Conservation (phyloP, 2,113 vertebrate species). For the Hyla sarda region DNA sequence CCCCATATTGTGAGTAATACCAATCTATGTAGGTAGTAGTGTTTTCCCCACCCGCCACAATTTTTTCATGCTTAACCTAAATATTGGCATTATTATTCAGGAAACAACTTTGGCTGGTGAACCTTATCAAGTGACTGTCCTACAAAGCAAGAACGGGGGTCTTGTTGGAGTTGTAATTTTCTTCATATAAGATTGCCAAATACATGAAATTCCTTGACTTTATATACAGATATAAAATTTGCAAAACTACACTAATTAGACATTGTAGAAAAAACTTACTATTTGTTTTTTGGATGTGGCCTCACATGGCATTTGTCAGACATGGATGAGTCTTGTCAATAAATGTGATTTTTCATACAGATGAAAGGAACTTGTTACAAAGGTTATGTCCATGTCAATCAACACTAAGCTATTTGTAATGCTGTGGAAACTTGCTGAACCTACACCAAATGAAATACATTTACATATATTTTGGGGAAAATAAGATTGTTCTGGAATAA, state of each 20-base stretch:
- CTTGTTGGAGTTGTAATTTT: background rate
- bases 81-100: background rate
- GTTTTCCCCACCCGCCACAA: too few relatives aligned
- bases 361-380: too few relatives aligned
- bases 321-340: background rate
- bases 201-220: background rate
- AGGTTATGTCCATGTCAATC: constrained; percentile 23
- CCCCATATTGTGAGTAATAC: too few relatives aligned
- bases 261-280: background rate
- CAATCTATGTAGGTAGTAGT: too few relatives aligned
- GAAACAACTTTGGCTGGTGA: background rate
- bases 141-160: background rate
- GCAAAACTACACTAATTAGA: background rate
- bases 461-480: constrained; percentile 19
- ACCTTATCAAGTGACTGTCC: background rate
- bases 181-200: background rate
- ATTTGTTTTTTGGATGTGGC: constrained; percentile 7
- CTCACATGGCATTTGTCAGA: constrained; percentile 5
- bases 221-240: background rate
- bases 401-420: constrained; percentile 19
- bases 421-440: constrained; percentile 37
- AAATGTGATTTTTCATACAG: background rate
- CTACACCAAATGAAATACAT: constrained; percentile 36
- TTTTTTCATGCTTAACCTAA: background rate
- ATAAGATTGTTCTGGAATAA: background rate